phyloP scores from a whole-genome alignment of 2,888 invertebrate genomes.

The Galerucella nymphaeae region DNA sequence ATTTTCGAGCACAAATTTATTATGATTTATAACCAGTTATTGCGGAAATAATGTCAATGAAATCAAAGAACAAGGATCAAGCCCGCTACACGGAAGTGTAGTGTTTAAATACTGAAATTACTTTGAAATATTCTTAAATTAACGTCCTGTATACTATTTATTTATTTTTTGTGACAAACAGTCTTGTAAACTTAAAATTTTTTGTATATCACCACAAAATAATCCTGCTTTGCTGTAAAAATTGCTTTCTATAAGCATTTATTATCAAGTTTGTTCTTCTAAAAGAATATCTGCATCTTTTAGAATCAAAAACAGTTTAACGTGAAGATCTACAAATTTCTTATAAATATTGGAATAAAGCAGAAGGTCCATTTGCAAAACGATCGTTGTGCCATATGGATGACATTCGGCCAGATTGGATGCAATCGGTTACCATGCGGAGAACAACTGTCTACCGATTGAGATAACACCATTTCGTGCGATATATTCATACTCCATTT shows the following conservation, averaged over 20 bases:
- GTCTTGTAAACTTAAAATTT: no score
- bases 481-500: conserved; percentile 49
- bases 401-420: conserved; percentile 56
- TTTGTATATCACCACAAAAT: no score
- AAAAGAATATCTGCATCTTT: no score
- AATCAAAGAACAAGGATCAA: no score
- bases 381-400: conserved; percentile 54
- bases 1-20: conserved; percentile 20
- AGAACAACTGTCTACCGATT: conserved; percentile 54
- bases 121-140: no score
- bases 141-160: no score
- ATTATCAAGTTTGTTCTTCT: no score
- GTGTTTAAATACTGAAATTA: no score
- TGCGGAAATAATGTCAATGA: neutral
- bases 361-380: conserved; percentile 48
- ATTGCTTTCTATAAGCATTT: no score
- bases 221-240: no score
- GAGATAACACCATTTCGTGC: conserved; percentile 49
- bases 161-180: no score
- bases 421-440: conserved; percentile 55
- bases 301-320: conserved; percentile 25
- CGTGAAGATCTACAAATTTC: conserved; percentile 19
- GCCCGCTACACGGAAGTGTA: no score
- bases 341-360: conserved; percentile 42
- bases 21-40: conserved; percentile 19